These are phyloP conservation scores for Philotrypesis tridentata DNA, from an alignment of 1,140 invertebrate species.

Conservation along the genomic window DNA sequence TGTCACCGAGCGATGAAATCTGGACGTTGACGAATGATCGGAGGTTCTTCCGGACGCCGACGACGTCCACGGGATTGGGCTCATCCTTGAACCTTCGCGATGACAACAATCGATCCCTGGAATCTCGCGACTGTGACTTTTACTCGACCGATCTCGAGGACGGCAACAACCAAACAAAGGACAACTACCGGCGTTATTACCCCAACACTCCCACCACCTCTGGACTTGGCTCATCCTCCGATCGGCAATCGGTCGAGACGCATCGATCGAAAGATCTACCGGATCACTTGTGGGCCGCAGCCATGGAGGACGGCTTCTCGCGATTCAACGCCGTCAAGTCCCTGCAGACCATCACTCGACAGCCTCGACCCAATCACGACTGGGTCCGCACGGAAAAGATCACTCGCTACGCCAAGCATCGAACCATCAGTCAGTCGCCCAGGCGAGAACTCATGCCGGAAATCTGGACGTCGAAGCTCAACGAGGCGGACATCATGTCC, in stretches of 20 bases:
- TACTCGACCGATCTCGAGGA: conserved; percentile 65
- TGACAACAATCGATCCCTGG: conserved; percentile 64
- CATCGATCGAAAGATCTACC: conserved; percentile 59
- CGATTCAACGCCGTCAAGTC: conserved; percentile 63
- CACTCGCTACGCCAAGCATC: conserved; percentile 62
- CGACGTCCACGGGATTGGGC: conserved; percentile 63
- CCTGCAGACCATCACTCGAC: conserved; percentile 60
- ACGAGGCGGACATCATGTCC: conserved; percentile 53
- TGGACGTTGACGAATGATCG: conserved; percentile 63
- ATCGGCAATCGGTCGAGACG: conserved; percentile 60
- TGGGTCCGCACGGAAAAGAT: conserved; percentile 65
- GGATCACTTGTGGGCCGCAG: conserved; percentile 61
- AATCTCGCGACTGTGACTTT: conserved; percentile 62
- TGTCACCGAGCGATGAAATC: conserved; percentile 64
- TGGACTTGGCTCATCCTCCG: conserved; percentile 63
- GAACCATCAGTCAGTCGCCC: conserved; percentile 63
- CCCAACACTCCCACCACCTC: conserved; percentile 64
- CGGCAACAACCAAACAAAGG: conserved; percentile 51
- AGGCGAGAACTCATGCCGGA: conserved; percentile 54
- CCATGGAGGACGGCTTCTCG: conserved; percentile 63
- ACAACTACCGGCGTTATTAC: conserved; percentile 59
- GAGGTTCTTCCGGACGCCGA: conserved; percentile 62
- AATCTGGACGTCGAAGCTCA: conserved; percentile 62
- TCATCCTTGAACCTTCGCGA: conserved; percentile 62
- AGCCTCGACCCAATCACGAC: conserved; percentile 65